Conservation (phyloP, 2,888 invertebrate genomes). For the Oligia fasciuncula region DNA sequence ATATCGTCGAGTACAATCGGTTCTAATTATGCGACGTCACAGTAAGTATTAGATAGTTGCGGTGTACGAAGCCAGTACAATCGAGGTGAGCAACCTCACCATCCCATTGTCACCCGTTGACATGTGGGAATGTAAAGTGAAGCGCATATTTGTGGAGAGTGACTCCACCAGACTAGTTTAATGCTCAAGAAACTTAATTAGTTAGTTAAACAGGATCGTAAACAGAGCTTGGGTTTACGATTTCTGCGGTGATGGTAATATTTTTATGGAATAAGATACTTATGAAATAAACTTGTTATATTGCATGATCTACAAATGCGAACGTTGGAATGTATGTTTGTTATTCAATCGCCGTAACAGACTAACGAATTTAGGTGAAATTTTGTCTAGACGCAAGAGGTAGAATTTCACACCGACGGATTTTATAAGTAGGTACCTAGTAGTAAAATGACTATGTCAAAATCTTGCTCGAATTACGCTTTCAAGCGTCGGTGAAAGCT, state of each 20-base stretch:
- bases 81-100: constrained; percentile 86
- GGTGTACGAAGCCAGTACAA: constrained; percentile 68
- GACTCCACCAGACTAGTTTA: constrained; percentile 53
- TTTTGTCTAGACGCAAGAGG: constrained; percentile 18
- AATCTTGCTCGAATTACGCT: constrained; percentile 28
- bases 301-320: neutral
- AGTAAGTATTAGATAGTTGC: constrained; percentile 77
- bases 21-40: constrained; percentile 85
- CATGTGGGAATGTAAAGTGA: constrained; percentile 81
- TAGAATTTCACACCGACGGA: constrained; percentile 30
- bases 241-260: constrained; percentile 19
- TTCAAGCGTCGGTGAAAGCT: constrained; percentile 38
- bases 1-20: constrained; percentile 70
- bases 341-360: constrained; percentile 32
- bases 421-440: neutral
- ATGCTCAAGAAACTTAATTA: constrained; percentile 66
- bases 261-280: neutral
- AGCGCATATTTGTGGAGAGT: constrained; percentile 72
- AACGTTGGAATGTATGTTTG: constrained; percentile 10
- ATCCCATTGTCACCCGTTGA: constrained; percentile 82
- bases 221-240: constrained; percentile 30
- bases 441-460: constrained; percentile 30
- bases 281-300: neutral
- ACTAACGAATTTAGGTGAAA: constrained; percentile 5
- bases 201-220: constrained; percentile 63